Conservation (phyloP, 2,797 vertebrate species). For the Macropodus opercularis region DNA sequence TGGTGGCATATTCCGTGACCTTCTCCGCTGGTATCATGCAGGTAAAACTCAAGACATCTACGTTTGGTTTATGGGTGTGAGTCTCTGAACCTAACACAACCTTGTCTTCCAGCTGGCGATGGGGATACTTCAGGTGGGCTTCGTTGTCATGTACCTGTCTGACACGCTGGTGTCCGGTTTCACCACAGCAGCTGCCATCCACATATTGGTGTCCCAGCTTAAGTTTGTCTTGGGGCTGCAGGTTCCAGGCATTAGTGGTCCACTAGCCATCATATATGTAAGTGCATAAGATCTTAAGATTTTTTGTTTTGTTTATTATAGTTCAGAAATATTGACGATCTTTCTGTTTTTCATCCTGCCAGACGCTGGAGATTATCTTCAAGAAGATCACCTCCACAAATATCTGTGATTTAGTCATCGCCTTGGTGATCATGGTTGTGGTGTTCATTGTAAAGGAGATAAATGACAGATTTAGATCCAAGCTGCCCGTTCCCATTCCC, state of each 20-base stretch:
- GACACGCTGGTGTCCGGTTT: constrained; percentile 94
- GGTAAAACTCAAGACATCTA: too few relatives aligned
- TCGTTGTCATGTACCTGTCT: constrained; percentile 93
- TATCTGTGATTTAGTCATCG: constrained; percentile 89
- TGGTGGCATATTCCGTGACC: constrained; percentile 89
- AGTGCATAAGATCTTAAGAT: constrained; percentile 52
- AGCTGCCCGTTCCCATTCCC: constrained; percentile 91
- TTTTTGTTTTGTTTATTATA: neutral
- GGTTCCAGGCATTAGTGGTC: constrained; percentile 83
- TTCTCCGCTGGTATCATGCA: constrained; percentile 91
- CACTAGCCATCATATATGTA: constrained; percentile 89
- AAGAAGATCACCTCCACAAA: constrained; percentile 87
- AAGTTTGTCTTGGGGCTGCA: constrained; percentile 93
- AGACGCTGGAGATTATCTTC: constrained; percentile 89
- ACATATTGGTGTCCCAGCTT: constrained; percentile 93
- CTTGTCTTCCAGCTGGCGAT: constrained; percentile 84
- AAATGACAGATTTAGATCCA: constrained; percentile 90
- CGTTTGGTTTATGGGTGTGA: too few relatives aligned
- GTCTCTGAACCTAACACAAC: neutral
- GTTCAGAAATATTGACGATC: neutral
- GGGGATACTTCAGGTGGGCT: constrained; percentile 89
- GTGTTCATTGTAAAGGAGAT: constrained; percentile 92
- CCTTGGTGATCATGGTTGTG: constrained; percentile 85
- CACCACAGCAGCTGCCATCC: constrained; percentile 93
- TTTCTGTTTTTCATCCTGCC: constrained; percentile 8